Base-by-base conservation (phyloP, 2,888 invertebrate genomes). In the Resseliella maxima region DNA sequence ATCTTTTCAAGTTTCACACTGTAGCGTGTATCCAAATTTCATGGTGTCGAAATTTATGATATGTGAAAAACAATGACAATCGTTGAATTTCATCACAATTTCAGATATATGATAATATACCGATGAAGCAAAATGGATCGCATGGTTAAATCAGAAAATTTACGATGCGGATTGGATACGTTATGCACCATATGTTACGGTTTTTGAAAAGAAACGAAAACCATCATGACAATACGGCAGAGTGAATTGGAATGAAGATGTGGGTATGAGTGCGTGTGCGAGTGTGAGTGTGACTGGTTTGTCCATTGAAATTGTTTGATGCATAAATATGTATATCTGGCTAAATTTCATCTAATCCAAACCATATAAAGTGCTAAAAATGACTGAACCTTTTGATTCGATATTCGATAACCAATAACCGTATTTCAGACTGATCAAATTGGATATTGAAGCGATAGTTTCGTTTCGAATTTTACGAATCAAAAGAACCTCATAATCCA, bases 371-470 rank as follows among this genome's bases (percentile, higher is more conserved):
- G 38, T 83, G 83, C 36, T n/a, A 83, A 83, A 38, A 83, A 83
- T 38, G 83, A 83, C 38, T 38, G 83, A 24, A 83, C 83, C 83
- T 38, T 38, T 83, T 38, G 83, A 83, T 38, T 83, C 83, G 83
- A 83, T 83, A 83, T 38, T 83, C 83, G 83, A 83, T 83, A 36
- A 38, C n/a, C 83, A 83, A 83, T 83, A 83, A 83, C 83, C 38
- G 24, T 83, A 83, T 38, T 83, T 83, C 83, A 83, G 83, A 38
- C 24, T 24, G 83, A n/a, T 83, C 83, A 83, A 83, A 83, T 38
- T 83, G 38, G 83, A 83, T 83, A 83, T 38, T 38, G 38, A 72
- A 72, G 5, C 35, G 38, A 83, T 83, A 83, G 38, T 83, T 83
- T 83, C 24, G 38, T 27, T 24, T 24, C 5, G 24, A 10, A n/a